Evolutionary conservation across 2,888 invertebrate species (phyloP).

Genomic region (Coenonympha glycerion): DNA sequence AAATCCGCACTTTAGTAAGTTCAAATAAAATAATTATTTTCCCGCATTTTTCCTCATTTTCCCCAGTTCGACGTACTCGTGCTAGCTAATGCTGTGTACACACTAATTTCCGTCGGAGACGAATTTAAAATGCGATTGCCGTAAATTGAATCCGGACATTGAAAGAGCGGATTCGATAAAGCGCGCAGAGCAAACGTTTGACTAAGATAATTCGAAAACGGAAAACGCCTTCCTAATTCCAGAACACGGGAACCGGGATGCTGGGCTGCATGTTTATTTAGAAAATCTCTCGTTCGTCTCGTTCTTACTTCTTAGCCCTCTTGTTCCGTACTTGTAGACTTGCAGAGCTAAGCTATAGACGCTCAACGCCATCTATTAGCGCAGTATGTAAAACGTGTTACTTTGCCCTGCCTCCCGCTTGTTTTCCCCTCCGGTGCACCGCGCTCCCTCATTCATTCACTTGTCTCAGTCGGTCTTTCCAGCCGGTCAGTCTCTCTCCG

Average conservation of each 20-base stretch:
- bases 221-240: constrained; percentile 54
- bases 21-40: constrained; percentile 5
- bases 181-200: constrained; percentile 57
- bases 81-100: constrained; percentile 54
- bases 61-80: constrained; percentile 38
- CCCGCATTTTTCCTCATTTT: constrained; percentile 20
- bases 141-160: constrained; percentile 68
- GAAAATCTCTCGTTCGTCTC: too few relatives aligned
- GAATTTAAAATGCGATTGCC: constrained; percentile 60
- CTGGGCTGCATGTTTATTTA: constrained; percentile 17
- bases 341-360: constrained; percentile 1
- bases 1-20: constrained; percentile 25
- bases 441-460: constrained; percentile 51
- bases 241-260: constrained; percentile 15
- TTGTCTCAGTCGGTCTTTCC: constrained; percentile 34
- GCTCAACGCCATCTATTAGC: constrained; percentile 57
- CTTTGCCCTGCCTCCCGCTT: constrained; percentile 35
- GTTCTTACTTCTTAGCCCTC: too few relatives aligned
- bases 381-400: constrained; percentile 16
- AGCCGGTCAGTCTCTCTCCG: constrained; percentile 56
- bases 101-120: constrained; percentile 68
- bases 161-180: constrained; percentile 49
- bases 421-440: constrained; percentile 29
- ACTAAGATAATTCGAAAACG: constrained; percentile 62
- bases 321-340: too few relatives aligned